phyloP scores from a whole-genome alignment of 2,888 invertebrate species.

The Nephrotoma guestfalica region DNA sequence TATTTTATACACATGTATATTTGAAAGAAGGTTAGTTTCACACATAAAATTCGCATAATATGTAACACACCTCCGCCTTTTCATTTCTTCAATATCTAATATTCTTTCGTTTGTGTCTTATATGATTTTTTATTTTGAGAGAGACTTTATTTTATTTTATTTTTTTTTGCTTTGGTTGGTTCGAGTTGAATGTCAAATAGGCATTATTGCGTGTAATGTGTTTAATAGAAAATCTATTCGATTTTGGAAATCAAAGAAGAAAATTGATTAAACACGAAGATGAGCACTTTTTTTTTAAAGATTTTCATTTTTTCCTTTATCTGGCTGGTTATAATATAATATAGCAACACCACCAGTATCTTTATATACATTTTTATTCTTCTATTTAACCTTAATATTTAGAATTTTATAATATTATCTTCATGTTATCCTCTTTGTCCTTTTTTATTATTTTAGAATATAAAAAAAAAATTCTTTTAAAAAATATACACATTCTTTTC shows the following conservation, averaged over 20 bases:
- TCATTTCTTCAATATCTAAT: neutral
- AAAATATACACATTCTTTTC: neutral
- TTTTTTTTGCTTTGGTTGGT: neutral
- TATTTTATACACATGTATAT: neutral
- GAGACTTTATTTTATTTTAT: too few species aligned
- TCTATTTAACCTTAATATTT: neutral
- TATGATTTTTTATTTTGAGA: neutral
- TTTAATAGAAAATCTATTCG: neutral
- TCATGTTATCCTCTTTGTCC: conserved; percentile 4
- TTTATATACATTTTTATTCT: neutral
- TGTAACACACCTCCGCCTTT: neutral
- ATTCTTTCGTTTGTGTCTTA: neutral
- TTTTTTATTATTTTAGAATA: neutral
- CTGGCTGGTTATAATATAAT: neutral
- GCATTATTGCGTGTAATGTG: neutral
- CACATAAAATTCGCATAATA: neutral
- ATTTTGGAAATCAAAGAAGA: neutral
- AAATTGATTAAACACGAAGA: neutral
- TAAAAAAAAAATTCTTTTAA: neutral
- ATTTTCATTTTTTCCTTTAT: neutral
- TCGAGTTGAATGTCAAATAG: neutral
- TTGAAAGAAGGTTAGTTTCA: neutral
- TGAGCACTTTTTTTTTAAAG: neutral
- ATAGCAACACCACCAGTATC: neutral
- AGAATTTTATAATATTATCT: conserved; percentile 1